phyloP scores from a whole-genome alignment of 2,797 vertebrate genomes.

The Falco columbarius region DNA sequence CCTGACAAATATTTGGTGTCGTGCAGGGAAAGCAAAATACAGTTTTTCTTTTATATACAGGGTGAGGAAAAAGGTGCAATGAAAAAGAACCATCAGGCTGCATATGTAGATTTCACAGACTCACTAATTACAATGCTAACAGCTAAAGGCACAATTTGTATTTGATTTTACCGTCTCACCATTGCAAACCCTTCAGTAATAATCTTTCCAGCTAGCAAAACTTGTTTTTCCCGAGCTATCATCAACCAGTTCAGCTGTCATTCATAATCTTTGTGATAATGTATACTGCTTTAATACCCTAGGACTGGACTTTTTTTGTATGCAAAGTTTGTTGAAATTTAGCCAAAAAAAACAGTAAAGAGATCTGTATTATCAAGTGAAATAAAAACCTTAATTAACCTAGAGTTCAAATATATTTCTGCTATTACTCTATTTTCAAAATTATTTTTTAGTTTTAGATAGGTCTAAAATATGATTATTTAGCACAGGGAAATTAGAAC shows the following conservation, averaged over 20 bases:
- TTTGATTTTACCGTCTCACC: conserved; percentile 29
- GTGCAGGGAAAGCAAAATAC: background rate
- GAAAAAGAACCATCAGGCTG: background rate
- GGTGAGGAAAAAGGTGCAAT: background rate
- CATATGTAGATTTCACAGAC: background rate
- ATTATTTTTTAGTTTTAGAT: background rate
- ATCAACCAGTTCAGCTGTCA: background rate
- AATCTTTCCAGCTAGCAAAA: conserved; percentile 12
- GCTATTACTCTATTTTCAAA: background rate
- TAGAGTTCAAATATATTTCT: background rate
- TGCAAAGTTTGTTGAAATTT: conserved; percentile 11
- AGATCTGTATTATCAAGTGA: background rate
- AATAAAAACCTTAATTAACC: conserved; percentile 29
- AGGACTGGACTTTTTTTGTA: background rate
- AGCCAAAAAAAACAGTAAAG: background rate
- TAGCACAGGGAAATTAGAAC: background rate
- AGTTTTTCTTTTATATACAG: background rate
- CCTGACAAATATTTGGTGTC: background rate
- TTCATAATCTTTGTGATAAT: conserved; percentile 7
- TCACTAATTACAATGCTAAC: background rate
- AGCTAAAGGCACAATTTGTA: background rate
- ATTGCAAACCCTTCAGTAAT: background rate
- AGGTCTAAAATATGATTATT: background rate
- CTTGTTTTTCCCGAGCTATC: background rate
- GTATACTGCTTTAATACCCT: background rate